Conservation (phyloP, 2,113 vertebrate species). For the Zeus faber region DNA sequence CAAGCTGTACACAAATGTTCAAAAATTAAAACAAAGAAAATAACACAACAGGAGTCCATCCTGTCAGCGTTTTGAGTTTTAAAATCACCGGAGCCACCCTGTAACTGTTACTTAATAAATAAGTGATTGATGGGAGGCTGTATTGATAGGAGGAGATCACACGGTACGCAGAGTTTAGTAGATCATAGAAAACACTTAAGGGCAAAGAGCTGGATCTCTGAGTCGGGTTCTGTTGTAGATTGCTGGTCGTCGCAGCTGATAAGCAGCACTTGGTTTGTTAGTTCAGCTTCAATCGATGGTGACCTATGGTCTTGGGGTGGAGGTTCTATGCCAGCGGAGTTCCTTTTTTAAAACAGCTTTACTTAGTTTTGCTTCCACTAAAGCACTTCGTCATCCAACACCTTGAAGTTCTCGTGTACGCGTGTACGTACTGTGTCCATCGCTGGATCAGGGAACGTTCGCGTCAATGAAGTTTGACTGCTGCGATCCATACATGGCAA, state of each 20-base stretch:
- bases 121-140: conserved; percentile 19
- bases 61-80: conserved; percentile 16
- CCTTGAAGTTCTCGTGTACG: conserved; percentile 24
- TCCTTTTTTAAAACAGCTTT: conserved; percentile 25
- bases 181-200: conserved; percentile 66
- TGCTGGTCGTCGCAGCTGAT: conserved; percentile 72
- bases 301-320: conserved; percentile 30
- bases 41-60: conserved; percentile 19
- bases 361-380: conserved; percentile 18
- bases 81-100: conserved; percentile 4
- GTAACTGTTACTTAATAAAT: background rate
- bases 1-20: conserved; percentile 44
- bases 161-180: conserved; percentile 44
- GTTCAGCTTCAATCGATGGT: conserved; percentile 40
- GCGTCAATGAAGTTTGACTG: conserved; percentile 36
- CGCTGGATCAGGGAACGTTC: conserved; percentile 30
- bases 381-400: conserved; percentile 21
- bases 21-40: conserved; percentile 29
- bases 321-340: conserved; percentile 55
- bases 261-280: conserved; percentile 68
- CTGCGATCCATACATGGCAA: conserved; percentile 4
- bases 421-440: conserved; percentile 35
- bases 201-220: conserved; percentile 66
- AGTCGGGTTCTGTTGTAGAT: conserved; percentile 50
- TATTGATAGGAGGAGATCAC: conserved; percentile 30